These are phyloP conservation scores for Umimayanthus chanpuru DNA, from an alignment of 92 coral and sea anemone genomes.

Conservation along the genomic window DNA sequence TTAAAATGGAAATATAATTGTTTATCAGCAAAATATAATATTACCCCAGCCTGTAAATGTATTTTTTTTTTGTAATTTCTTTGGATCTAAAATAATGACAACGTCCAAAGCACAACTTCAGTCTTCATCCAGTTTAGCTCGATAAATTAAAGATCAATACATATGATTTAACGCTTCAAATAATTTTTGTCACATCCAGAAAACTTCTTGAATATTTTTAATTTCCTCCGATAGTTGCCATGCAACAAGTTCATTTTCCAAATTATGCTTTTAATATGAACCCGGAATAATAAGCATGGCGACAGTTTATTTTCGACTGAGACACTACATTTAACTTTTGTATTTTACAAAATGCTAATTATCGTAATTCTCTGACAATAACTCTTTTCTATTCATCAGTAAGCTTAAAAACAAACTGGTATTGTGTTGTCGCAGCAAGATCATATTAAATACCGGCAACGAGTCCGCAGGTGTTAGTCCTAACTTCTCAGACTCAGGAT, in stretches of 20 bases:
- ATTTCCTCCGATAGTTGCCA: neutral
- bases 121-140: too few species aligned
- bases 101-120: too few species aligned
- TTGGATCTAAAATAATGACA: too few species aligned
- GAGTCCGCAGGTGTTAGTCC: neutral
- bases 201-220: neutral
- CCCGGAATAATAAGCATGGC: neutral
- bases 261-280: neutral
- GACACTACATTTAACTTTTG: neutral
- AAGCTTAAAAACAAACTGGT: neutral
- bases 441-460: neutral
- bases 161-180: too few species aligned
- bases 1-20: too few species aligned
- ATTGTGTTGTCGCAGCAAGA: constrained; percentile 15
- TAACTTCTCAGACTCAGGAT: neutral
- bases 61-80: too few species aligned
- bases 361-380: neutral
- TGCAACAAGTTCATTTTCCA: neutral
- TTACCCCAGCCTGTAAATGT: too few species aligned
- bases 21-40: too few species aligned
- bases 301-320: neutral
- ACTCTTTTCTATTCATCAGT: neutral
- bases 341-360: neutral
- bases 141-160: too few species aligned
- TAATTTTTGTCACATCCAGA: neutral